Base-by-base conservation (phyloP, 2,797 vertebrate genomes). In the Kryptopterus vitreolus region DNA sequence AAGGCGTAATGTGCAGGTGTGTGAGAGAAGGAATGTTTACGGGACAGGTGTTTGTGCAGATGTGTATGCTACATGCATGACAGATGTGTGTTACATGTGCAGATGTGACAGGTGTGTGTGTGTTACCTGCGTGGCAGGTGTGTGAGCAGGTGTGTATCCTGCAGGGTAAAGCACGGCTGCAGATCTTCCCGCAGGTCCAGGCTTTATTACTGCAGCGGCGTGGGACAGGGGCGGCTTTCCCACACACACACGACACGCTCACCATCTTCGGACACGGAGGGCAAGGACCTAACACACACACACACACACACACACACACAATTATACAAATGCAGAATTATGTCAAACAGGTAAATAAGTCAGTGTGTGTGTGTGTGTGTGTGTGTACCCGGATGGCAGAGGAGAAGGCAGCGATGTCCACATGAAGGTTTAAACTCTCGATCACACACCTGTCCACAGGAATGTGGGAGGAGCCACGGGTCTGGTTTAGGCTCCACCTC, bases 261-360 rank as follows among this genome's bases (percentile, higher is more conserved):
- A 99, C 94, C 97, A 98, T 97, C 91, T 98, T 97, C n/a, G 98
- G 98, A 87, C 97, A 99, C 0, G 98, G 96, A 1, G 98, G 98
- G 29, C 98, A 99, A 0, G 98, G 97, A 71, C 97, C 97, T 99
- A 89, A 26, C 83, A 52, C 35, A 83, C 86, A 88, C 72, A 85
- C 50, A 78, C 53, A 81, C 29, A 65, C 22, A 62, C 50, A 24
- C 29, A 22, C n/a, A 62, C 18, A 29, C 43, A 69, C 66, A 50
- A 26, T 58, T 18, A 80, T 22, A 77, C 29, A 77, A 24, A 73
- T n/a, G n/a, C n/a, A n/a, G n/a, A n/a, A n/a, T n/a, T n/a, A n/a
- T n/a, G n/a, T n/a, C n/a, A n/a, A n/a, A n/a, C n/a, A n/a, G n/a
- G n/a, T n/a, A n/a, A n/a, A n/a, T 29, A 12, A 31, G 62, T 61